Conservation (phyloP, 2,113 vertebrate species). For the Chunga burmeisteri region DNA sequence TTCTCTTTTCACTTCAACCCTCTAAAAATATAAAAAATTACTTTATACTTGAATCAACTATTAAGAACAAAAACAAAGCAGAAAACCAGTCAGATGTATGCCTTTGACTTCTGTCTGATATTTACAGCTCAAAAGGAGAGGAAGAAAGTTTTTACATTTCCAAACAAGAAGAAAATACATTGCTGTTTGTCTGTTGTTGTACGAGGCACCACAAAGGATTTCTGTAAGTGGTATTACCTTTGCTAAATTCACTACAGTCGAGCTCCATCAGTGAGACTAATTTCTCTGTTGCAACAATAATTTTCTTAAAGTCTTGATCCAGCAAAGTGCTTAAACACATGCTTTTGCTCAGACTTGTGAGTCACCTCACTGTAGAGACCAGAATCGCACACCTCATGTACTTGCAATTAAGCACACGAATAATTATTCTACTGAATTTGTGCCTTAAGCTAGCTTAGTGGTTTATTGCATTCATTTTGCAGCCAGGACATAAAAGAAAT, state of each 20-base stretch:
- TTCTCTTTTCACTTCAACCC: not conserved
- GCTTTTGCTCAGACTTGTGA: constrained; percentile 19
- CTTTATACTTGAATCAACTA: not conserved
- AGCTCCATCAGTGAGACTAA: not conserved
- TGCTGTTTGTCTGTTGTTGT: not conserved
- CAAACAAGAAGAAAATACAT: not conserved
- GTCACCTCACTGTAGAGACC: not conserved
- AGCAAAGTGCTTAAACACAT: not conserved
- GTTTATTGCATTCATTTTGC: not conserved
- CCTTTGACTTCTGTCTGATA: not conserved
- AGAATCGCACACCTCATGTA: not conserved
- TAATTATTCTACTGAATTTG: not conserved
- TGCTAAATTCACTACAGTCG: not conserved
- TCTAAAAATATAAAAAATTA: not conserved
- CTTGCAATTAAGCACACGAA: not conserved
- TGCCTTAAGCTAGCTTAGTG: not conserved
- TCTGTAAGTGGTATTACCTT: not conserved
- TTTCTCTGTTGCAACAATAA: not conserved
- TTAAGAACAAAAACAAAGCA: not conserved
- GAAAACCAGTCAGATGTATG: not conserved
- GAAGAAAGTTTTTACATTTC: not conserved
- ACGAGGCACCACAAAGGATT: not conserved
- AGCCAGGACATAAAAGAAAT: not conserved
- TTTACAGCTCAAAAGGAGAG: not conserved
- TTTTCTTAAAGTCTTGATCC: constrained; percentile 3